Evolutionary conservation across 2,113 vertebrate species (phyloP).

Genomic region (Gasterosteus nipponicus): DNA sequence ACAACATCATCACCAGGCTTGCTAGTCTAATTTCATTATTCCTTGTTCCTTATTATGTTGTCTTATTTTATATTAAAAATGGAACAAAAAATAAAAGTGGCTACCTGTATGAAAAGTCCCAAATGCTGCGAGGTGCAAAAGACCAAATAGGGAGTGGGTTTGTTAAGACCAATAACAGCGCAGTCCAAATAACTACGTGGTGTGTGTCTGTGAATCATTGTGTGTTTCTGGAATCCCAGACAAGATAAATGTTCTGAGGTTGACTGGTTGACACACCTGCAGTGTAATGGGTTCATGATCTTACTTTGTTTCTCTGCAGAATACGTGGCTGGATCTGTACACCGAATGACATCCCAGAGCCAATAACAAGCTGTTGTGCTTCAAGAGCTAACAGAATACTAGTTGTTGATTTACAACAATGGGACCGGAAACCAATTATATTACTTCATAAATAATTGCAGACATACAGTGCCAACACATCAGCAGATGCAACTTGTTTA

Average conservation of each 20-base stretch:
- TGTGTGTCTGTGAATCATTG: slow-evolving; percentile 1
- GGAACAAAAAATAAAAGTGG: not conserved
- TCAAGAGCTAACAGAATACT: slow-evolving; percentile 5
- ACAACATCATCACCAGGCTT: slow-evolving; percentile 5
- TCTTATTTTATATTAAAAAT: slow-evolving; percentile 4
- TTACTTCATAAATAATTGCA: not conserved
- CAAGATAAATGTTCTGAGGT: slow-evolving; percentile 33
- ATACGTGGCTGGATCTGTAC: not conserved
- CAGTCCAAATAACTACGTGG: slow-evolving; percentile 15
- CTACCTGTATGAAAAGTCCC: slow-evolving; percentile 4
- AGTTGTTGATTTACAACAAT: slow-evolving; percentile 18
- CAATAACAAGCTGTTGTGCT: slow-evolving; percentile 9
- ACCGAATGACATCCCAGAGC: slow-evolving; percentile 1
- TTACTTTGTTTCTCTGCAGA: slow-evolving; percentile 29
- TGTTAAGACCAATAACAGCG: slow-evolving; percentile 29
- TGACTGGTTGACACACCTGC: slow-evolving; percentile 35
- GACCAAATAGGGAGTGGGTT: slow-evolving; percentile 13
- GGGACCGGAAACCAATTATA: slow-evolving; percentile 7
- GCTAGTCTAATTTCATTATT: slow-evolving; percentile 5
- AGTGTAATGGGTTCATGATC: slow-evolving; percentile 30
- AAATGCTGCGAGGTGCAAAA: slow-evolving; percentile 13
- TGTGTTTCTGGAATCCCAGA: too few relatives aligned
- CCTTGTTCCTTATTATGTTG: not conserved
- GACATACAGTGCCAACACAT: not conserved
- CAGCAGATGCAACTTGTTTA: not conserved